Conservation (phyloP, 2,888 invertebrate species). For the Papilio demoleus region DNA sequence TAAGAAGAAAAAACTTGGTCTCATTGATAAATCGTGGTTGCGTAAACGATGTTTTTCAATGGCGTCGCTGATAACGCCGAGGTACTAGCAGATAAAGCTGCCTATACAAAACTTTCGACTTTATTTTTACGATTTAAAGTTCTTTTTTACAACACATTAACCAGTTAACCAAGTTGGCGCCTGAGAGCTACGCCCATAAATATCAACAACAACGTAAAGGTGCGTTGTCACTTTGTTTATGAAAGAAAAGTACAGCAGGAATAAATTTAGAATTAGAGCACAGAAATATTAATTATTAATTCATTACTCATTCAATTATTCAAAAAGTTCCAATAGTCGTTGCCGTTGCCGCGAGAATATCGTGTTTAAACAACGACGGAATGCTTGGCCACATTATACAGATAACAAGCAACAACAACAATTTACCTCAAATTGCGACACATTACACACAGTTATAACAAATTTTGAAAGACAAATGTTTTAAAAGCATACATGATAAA, state of each 20-base stretch:
- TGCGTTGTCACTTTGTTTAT: neutral
- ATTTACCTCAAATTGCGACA: constrained; percentile 10
- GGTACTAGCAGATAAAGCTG: constrained; percentile 54
- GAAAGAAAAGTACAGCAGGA: neutral
- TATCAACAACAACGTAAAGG: neutral
- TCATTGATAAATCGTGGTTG: constrained; percentile 72
- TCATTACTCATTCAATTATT: too few species aligned
- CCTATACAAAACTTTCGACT: constrained; percentile 14
- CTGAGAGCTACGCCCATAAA: neutral
- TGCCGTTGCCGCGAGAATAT: too few species aligned
- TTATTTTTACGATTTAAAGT: neutral
- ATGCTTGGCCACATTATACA: too few species aligned
- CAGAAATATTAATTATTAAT: too few species aligned
- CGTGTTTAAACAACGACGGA: too few species aligned
- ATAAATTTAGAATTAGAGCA: too few species aligned
- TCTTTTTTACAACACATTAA: neutral
- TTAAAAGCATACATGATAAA: constrained; percentile 25
- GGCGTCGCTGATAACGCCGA: constrained; percentile 60
- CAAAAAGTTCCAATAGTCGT: too few species aligned
- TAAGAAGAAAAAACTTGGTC: constrained; percentile 65
- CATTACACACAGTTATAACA: neutral
- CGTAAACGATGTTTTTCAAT: constrained; percentile 73
- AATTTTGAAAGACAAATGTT: constrained; percentile 2
- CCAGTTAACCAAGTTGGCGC: neutral
- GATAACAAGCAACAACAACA: too few species aligned